A percentile compares a stretch with the other conserved stretches of the same genome.
Conservation (phyloP, 1,140 invertebrate species). For the Ooceraea biroi region DNA sequence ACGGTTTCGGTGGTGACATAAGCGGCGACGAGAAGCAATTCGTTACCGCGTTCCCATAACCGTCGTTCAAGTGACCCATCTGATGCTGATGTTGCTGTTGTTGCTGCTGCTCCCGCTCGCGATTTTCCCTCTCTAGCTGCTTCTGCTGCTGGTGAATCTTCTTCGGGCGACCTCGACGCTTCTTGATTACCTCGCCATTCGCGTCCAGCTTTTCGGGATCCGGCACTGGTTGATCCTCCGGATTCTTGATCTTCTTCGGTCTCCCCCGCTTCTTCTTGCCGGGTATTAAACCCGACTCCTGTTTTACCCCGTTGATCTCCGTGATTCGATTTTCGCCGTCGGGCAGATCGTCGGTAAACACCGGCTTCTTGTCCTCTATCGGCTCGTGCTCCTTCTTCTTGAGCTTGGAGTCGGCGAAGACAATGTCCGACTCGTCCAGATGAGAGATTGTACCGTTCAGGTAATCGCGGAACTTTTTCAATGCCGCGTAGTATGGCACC, state of each 20-base stretch:
- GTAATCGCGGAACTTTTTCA: conserved; percentile 98
- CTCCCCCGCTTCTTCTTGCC: conserved; percentile 95
- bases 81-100: conserved; percentile 78
- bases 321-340: conserved; percentile 83
- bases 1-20: conserved; percentile 84
- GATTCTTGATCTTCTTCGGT: conserved; percentile 93
- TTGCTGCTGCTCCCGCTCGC: conserved; percentile 80
- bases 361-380: conserved; percentile 86
- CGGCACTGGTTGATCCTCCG: conserved; percentile 88
- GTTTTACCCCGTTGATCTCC: conserved; percentile 86
- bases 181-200: conserved; percentile 90
- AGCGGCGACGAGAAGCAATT: conserved; percentile 87
- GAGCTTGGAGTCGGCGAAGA: conserved; percentile 93
- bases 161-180: conserved; percentile 94
- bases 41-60: conserved; percentile 81
- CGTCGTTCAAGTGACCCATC: conserved; percentile 78
- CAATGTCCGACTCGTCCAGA: conserved; percentile 96
- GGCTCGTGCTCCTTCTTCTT: conserved; percentile 88
- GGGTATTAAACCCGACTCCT: conserved; percentile 88
- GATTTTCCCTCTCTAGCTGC: conserved; percentile 81
- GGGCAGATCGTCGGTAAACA: conserved; percentile 85
- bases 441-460: conserved; percentile 95
- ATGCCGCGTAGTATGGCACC: conserved; percentile 97
- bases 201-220: conserved; percentile 87
- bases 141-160: conserved; percentile 89